Conservation (phyloP, 2,113 vertebrate genomes). For the human (Homo sapiens) region GRCh38 chr3:102773501-102774000, state of each 20-base stretch:
- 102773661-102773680: not conserved
- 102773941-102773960: not conserved
- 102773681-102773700: not conserved
- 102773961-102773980: not conserved
- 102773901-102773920: not conserved
- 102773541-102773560: not conserved
- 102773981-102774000: slow-evolving; percentile 27
- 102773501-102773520: not conserved
- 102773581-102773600: not conserved
- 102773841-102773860: not conserved
- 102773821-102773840: not conserved
- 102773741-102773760: not conserved
- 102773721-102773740: not conserved
- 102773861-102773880: not conserved
- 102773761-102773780: not conserved
- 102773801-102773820: not conserved
- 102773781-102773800: not conserved
- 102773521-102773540: not conserved
- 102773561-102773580: not conserved
- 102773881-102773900: not conserved
- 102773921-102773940: not conserved
- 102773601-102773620: not conserved
- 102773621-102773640: not conserved
- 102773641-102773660: not conserved
- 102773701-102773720: not conserved